Conservation (phyloP, 2,888 invertebrate genomes). For the Adineta ricciae region DNA sequence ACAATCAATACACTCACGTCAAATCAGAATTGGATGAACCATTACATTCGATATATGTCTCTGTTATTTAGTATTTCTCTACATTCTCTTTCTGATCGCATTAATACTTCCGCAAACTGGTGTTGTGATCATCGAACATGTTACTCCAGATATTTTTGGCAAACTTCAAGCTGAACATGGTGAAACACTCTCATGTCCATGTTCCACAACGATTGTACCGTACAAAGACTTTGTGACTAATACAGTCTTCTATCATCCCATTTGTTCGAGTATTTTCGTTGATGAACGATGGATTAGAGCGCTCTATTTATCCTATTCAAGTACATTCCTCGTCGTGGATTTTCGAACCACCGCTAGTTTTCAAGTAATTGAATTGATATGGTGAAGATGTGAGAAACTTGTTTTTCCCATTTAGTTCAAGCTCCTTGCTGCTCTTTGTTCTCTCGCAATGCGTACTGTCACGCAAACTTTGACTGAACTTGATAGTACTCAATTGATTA, state of each 20-base stretch:
- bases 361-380: background rate
- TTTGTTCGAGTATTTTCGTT: background rate
- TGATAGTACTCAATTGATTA: too few relatives aligned
- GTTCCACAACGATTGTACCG: background rate
- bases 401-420: too few relatives aligned
- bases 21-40: too few relatives aligned
- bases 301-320: background rate
- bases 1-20: too few relatives aligned
- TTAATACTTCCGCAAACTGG: background rate
- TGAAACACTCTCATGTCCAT: too few relatives aligned
- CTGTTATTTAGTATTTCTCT: too few relatives aligned
- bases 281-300: background rate
- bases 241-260: background rate
- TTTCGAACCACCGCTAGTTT: background rate
- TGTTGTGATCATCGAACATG: background rate
- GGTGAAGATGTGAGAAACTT: too few relatives aligned
- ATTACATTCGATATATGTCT: too few relatives aligned
- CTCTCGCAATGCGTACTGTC: too few relatives aligned
- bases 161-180: background rate
- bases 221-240: background rate
- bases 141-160: background rate
- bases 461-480: too few relatives aligned
- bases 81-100: too few relatives aligned
- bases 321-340: background rate
- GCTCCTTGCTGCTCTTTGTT: too few relatives aligned